Evolutionary conservation across 2,797 vertebrate genomes (phyloP).

Genomic region (Astyanax mexicanus): DNA sequence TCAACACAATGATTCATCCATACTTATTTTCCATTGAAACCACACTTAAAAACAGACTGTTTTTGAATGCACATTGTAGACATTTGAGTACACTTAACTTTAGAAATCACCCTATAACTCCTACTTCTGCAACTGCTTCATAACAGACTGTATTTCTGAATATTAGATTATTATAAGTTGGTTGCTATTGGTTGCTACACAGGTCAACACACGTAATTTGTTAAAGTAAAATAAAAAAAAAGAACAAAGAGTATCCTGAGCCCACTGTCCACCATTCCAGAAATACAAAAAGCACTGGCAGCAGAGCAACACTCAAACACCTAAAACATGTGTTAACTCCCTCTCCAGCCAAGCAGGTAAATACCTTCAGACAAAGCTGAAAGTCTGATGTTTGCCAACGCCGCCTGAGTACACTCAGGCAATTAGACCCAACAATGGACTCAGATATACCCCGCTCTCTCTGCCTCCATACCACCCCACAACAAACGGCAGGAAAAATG

Average conservation of each 20-base stretch:
- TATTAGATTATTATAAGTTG: not conserved
- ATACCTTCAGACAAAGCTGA: conserved; percentile 52
- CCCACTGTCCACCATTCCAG: conserved; percentile 19
- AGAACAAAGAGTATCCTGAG: conserved; percentile 5
- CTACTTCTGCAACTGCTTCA: too few relatives aligned
- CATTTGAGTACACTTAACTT: too few relatives aligned
- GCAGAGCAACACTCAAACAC: conserved; percentile 55
- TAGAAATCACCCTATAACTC: too few relatives aligned
- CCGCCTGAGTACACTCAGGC: conserved; percentile 41
- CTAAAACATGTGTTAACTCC: conserved; percentile 48
- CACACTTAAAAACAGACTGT: too few relatives aligned
- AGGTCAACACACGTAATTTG: not conserved
- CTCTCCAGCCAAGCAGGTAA: conserved; percentile 42
- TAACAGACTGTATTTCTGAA: too few relatives aligned
- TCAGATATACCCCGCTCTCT: conserved; percentile 21
- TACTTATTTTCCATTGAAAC: too few relatives aligned
- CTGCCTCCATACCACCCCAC: conserved; percentile 16
- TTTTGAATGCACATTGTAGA: too few relatives aligned
- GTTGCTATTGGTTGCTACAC: not conserved
- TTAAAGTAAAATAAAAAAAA: not conserved
- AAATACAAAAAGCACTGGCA: not conserved
- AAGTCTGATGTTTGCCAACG: conserved; percentile 49
- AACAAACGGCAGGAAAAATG: conserved; percentile 14
- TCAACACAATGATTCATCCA: too few relatives aligned
- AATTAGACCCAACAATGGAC: conserved; percentile 42